A percentile compares a stretch with the other conserved stretches of the same genome.
Conservation (phyloP, 2,888 invertebrate species). For the Candidula unifasciata region DNA sequence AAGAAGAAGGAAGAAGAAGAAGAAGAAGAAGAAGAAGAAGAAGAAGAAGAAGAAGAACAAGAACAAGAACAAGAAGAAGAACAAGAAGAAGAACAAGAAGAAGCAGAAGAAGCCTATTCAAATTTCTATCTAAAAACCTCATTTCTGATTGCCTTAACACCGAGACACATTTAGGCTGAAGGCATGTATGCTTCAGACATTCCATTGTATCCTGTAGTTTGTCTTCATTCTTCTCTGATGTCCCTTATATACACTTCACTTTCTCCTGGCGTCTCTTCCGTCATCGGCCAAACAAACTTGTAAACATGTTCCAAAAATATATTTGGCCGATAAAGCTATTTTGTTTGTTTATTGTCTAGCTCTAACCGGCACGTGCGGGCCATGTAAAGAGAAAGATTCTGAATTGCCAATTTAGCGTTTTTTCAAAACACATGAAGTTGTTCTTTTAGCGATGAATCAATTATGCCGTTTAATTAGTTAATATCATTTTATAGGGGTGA, state of each 20-base stretch:
- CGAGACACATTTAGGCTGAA: too few species aligned
- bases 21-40: background rate
- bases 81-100: background rate
- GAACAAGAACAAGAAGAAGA: background rate
- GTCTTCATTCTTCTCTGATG: background rate
- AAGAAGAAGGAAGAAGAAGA: background rate
- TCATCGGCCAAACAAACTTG: background rate
- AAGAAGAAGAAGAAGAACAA: background rate
- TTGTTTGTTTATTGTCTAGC: constrained; percentile 23
- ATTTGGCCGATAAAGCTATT: constrained; percentile 23
- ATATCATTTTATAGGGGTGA: background rate
- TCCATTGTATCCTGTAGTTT: background rate
- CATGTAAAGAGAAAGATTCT: background rate
- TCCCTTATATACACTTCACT: background rate
- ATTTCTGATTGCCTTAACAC: too few species aligned
- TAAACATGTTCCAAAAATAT: constrained; percentile 13
- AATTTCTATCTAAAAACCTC: too few species aligned
- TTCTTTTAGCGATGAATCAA: background rate
- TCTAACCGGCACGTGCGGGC: background rate
- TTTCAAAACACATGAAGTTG: background rate
- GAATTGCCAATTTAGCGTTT: constrained; percentile 13
- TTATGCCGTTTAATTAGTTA: constrained; percentile 10
- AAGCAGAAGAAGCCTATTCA: background rate
- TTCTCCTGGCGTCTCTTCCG: background rate
- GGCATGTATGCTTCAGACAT: background rate